Conservation (phyloP, 2,113 vertebrate species). For the Hylia prasina region DNA sequence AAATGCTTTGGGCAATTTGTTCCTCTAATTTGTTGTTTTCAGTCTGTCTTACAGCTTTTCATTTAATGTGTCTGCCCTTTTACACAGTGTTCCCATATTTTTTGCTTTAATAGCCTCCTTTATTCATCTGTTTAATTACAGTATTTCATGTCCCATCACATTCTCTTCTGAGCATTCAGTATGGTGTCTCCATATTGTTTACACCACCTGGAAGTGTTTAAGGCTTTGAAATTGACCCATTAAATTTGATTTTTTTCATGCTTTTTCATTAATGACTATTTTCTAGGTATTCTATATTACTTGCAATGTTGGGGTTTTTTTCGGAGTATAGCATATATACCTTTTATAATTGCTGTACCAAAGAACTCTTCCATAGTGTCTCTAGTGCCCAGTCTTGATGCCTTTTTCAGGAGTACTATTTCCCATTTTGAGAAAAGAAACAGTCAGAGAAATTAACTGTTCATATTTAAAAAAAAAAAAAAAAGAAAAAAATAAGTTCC, state of each 20-base stretch:
- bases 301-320: neutral
- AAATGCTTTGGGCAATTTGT: neutral
- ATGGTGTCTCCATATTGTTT: neutral
- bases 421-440: neutral
- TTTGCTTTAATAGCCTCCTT: neutral
- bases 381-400: neutral
- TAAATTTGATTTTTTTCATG: neutral
- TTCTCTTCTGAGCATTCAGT: neutral
- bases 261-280: neutral
- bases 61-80: neutral
- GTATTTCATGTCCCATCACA: neutral
- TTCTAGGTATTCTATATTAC: neutral
- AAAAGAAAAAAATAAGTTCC: neutral
- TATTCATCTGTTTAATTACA: neutral
- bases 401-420: neutral
- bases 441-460: neutral
- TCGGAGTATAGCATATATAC: neutral
- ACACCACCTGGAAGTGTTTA: neutral
- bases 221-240: neutral
- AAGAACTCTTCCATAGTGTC: neutral
- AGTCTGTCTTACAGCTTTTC: neutral
- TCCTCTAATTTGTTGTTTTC: neutral
- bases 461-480: neutral
- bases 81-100: neutral
- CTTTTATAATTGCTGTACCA: neutral